Conservation (phyloP, 2,888 invertebrate species). For the Patella caerulea region DNA sequence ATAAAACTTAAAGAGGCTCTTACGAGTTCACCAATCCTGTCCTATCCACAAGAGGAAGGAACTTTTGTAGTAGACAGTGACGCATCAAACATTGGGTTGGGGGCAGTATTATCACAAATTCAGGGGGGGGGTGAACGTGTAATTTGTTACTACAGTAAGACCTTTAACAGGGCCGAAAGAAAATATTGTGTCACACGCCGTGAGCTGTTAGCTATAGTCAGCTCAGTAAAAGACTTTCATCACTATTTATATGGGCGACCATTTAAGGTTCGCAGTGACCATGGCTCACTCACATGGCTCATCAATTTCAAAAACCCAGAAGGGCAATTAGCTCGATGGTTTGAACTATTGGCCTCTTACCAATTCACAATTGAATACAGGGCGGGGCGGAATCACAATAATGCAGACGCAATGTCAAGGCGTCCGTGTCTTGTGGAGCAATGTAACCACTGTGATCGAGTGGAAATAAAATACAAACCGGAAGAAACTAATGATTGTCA, state of each 20-base stretch:
- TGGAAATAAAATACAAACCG: slow-evolving; percentile 18
- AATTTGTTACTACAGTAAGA: slow-evolving; percentile 27
- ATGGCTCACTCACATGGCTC: slow-evolving; percentile 25
- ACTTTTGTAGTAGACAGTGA: slow-evolving; percentile 1
- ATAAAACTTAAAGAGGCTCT: background rate
- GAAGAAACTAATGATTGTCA: background rate
- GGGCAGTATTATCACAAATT: background rate
- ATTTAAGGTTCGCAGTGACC: slow-evolving; percentile 36
- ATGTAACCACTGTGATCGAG: slow-evolving; percentile 26
- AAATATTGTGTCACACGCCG: slow-evolving; percentile 29
- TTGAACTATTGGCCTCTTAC: slow-evolving; percentile 28
- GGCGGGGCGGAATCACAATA: slow-evolving; percentile 27
- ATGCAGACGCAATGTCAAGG: slow-evolving; percentile 31
- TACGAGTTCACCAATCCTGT: background rate
- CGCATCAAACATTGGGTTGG: background rate
- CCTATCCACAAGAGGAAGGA: background rate
- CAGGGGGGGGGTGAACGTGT: slow-evolving; percentile 25
- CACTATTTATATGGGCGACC: slow-evolving; percentile 36
- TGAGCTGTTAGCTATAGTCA: slow-evolving; percentile 31
- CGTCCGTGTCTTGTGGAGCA: slow-evolving; percentile 25
- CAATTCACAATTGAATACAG: slow-evolving; percentile 24
- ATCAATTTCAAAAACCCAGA: slow-evolving; percentile 1
- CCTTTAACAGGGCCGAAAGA: slow-evolving; percentile 27
- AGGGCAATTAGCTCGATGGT: background rate
- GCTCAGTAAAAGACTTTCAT: slow-evolving; percentile 36